phyloP scores from a whole-genome alignment of 2,888 invertebrate species.

The Parthenolecanium corni region DNA sequence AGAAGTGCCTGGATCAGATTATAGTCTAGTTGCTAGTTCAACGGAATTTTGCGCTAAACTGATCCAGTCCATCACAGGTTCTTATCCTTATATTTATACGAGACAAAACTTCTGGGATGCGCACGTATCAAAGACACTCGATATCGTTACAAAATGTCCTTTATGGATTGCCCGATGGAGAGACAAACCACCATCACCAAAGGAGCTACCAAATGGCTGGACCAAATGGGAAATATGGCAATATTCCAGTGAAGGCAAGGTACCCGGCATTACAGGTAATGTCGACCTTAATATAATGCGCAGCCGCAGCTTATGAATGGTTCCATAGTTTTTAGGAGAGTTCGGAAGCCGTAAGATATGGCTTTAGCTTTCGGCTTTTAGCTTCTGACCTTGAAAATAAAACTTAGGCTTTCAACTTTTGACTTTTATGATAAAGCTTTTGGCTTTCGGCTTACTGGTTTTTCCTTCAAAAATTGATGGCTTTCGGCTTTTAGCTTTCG shows the following conservation, averaged over 20 bases:
- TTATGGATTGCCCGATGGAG: not conserved
- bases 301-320: not conserved
- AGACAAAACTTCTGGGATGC: not conserved
- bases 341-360: too few relatives aligned
- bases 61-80: not conserved
- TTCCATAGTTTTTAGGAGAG: not conserved
- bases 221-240: not conserved
- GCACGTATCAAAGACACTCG: not conserved
- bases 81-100: not conserved
- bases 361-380: too few relatives aligned
- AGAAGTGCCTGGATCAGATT: not conserved
- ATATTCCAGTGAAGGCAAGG: not conserved
- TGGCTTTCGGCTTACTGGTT: too few relatives aligned
- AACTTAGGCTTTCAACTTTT: too few relatives aligned
- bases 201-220: constrained; percentile 2
- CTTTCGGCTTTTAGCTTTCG: too few relatives aligned
- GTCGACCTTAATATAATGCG: not conserved
- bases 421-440: too few relatives aligned
- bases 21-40: not conserved
- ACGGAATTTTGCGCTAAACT: not conserved
- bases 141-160: not conserved
- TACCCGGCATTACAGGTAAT: not conserved
- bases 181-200: not conserved
- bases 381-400: too few relatives aligned
- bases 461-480: too few relatives aligned